These are phyloP conservation scores for Formica selysi DNA, from an alignment of 1,140 invertebrate genomes.

Conservation along the genomic window DNA sequence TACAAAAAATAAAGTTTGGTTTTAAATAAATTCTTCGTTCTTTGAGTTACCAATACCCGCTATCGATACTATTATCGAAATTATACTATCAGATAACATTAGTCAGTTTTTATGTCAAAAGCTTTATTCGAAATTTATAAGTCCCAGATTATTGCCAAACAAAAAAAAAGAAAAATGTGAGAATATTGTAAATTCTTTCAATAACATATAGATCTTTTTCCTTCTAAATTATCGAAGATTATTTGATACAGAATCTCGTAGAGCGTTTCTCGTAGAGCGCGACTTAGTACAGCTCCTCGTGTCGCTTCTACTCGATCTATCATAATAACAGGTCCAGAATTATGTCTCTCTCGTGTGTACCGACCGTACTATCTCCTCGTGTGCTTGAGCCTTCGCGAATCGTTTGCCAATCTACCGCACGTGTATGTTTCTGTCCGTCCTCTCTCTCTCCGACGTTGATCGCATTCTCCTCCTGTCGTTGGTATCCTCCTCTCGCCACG, in stretches of 20 bases:
- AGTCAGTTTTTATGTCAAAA: background rate
- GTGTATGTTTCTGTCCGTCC: slow-evolving; percentile 23
- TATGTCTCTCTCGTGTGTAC: slow-evolving; percentile 60
- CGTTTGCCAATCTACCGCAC: slow-evolving; percentile 50
- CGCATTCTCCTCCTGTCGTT: slow-evolving; percentile 46
- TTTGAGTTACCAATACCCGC: background rate
- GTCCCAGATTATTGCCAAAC: too few species aligned
- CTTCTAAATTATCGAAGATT: background rate
- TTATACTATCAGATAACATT: background rate
- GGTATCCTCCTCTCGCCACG: slow-evolving; percentile 61
- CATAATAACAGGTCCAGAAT: slow-evolving; percentile 43
- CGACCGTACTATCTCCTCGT: slow-evolving; percentile 22
- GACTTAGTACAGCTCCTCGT: background rate
- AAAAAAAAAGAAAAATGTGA: background rate
- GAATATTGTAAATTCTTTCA: background rate
- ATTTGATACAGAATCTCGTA: background rate
- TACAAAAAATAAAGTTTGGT: background rate
- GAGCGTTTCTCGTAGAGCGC: background rate
- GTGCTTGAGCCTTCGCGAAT: slow-evolving; percentile 27
- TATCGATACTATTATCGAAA: background rate
- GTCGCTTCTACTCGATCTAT: slow-evolving; percentile 43
- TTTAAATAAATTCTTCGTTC: background rate
- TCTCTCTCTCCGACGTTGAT: background rate
- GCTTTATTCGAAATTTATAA: background rate
- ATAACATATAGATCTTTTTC: background rate